phyloP scores from a whole-genome alignment of 2,888 invertebrate species.

The Digitonthophagus gazella region DNA sequence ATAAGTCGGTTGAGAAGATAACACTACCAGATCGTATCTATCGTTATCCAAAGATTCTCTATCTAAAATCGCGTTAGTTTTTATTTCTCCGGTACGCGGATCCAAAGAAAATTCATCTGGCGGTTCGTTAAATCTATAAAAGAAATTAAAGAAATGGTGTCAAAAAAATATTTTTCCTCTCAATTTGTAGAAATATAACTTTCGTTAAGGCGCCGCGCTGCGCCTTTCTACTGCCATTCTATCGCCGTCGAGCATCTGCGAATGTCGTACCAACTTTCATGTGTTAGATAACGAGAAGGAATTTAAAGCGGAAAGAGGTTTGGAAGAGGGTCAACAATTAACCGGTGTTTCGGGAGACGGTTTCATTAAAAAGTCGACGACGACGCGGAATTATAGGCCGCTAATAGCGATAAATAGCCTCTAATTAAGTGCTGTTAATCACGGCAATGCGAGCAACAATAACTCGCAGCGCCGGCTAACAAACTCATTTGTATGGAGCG shows the following conservation, averaged over 20 bases:
- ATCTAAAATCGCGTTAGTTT: constrained; percentile 78
- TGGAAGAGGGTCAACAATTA: neutral
- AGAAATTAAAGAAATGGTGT: no score
- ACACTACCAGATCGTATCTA: constrained; percentile 85
- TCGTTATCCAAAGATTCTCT: constrained; percentile 76
- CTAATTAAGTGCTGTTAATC: neutral
- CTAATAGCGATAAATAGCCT: neutral
- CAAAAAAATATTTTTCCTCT: no score
- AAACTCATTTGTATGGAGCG: neutral
- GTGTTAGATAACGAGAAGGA: neutral
- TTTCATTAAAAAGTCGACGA: neutral
- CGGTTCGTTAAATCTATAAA: constrained; percentile 79
- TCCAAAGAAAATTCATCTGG: constrained; percentile 84
- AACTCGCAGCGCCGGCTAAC: neutral
- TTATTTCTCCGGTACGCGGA: constrained; percentile 79
- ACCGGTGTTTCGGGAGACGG: neutral
- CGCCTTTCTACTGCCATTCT: neutral
- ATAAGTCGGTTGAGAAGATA: constrained; percentile 89
- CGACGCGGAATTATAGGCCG: neutral
- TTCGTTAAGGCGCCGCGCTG: neutral
- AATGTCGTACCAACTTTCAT: neutral
- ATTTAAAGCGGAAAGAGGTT: neutral
- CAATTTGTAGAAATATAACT: neutral
- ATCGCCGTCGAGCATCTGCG: neutral
- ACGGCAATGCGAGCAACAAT: neutral